Evolutionary conservation across 2,888 invertebrate species (phyloP), one percentile per base, ranked within the genome.

Genomic region (Lasius platythorax): DNA sequence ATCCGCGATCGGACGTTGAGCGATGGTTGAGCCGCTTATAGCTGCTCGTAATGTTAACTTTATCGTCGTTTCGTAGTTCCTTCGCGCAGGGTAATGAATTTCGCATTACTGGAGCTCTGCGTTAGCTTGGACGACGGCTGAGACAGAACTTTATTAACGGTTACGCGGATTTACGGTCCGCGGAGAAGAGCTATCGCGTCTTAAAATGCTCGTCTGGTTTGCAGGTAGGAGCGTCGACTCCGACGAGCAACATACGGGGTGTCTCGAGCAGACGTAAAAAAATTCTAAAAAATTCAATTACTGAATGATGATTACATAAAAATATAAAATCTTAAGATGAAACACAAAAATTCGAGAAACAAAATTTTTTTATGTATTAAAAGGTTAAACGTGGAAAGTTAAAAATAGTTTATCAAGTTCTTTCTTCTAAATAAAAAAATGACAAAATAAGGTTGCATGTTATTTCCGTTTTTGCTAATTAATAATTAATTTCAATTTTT

Each of bases 61-160:
- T 85, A 85, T 87, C 85, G 63, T 72, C 83, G 74, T 43, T 63
- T 37, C 70, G 76, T 81, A 53, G 43, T 87, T 72, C 67, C 87
- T 82, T 82, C 70, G 43, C 64, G 53, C 73, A 66, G 61, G 74
- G 83, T 86, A 86, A 89, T 88, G 87, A 88, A 91, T 90, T 91
- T 90, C 85, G 87, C 87, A 88, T 87, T 89, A 86, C 85, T 78
- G 23, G 58, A 12, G 61, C 61, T 53, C 43, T 72, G 66, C 79
- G 66, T 70, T 66, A 46, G 61, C 40, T 68, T 53, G 37, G 56
- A 58, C 78, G 63, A 50, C 83, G 82, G 61, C 2, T 76, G 79
- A 79, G 82, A 87, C 87, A 78, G 83, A 87, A 86, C 83, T 89
- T 89, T 87, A 87, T 89, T 89, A 88, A 89, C 88, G 87, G 82